Base-by-base conservation (phyloP, 1,140 invertebrate genomes). In the Scaptomyza pallida region DNA sequence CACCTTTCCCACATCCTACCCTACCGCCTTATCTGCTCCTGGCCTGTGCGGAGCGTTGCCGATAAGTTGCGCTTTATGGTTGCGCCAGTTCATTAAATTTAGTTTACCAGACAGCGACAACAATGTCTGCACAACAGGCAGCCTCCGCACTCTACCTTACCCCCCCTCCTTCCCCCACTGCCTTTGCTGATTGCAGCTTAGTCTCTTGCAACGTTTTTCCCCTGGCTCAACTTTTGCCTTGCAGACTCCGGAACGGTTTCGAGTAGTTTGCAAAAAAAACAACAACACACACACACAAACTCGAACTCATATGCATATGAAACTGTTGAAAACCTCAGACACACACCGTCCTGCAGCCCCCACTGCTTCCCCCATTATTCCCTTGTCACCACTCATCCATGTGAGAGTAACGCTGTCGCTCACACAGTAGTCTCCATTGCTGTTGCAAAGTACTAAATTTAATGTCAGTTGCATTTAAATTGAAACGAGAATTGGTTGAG, bases 381-480 rank as follows among this genome's bases (percentile, higher is more conserved):
- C 26, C 26, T 30, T 9, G 26, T 30, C 5, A 6, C 2, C 6
- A 30, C 8, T 26, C 6, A 0, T 44, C 16, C 60, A 54, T n/a
- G 17, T 10, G 12, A 10, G 35, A 37, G 9, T n/a, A n/a, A 41
- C 52, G 43, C 37, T 54, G 26, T 57, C 37, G 15, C 59, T 59
- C 43, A 47, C 13, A 65, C 65, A 60, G 81, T 74, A 79, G 79
- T 85, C 60, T 43, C 44, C 54, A 56, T 26, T 71, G 47, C 40
- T 78, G 78, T 79, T 81, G 69, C 83, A 88, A 88, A 88, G 82
- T 88, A 88, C 78, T 88, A 88, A 88, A 88, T 88, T 88, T 88
- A 88, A 88, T 82, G 82, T 88, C 82, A 88, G 82, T 88, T 88
- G 78, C 75, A 88, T 88, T 88, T 88, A 88, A 88, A 88, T 88